These are phyloP conservation scores for Lochmaea capreae DNA, from an alignment of 2,888 invertebrate genomes.

Conservation along the genomic window DNA sequence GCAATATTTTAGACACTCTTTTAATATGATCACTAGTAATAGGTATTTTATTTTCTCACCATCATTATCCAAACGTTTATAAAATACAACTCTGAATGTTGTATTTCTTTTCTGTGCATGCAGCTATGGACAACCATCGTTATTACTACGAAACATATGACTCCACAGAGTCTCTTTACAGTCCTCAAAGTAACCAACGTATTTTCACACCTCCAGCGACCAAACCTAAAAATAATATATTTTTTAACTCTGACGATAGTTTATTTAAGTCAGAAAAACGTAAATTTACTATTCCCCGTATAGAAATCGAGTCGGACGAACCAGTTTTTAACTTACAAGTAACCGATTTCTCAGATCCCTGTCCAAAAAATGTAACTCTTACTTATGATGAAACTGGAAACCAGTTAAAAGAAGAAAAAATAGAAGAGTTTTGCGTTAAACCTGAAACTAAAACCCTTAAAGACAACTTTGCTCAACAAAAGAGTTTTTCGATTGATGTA, in stretches of 20 bases:
- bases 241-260: constrained; percentile 64
- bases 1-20: neutral
- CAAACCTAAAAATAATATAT: constrained; percentile 61
- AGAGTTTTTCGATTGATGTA: constrained; percentile 62
- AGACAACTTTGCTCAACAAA: constrained; percentile 58
- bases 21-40: neutral
- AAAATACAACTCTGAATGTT: constrained; percentile 29
- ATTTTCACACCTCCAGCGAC: constrained; percentile 62
- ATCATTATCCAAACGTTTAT: neutral
- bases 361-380: constrained; percentile 65
- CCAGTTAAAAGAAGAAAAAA: constrained; percentile 56
- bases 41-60: neutral
- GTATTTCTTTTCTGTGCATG: constrained; percentile 56
- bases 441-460: constrained; percentile 51
- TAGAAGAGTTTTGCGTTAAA: constrained; percentile 50
- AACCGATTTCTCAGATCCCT: constrained; percentile 64
- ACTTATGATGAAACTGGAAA: constrained; percentile 60
- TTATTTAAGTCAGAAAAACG: constrained; percentile 61
- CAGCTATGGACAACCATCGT: constrained; percentile 62
- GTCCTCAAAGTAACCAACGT: constrained; percentile 53
- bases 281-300: constrained; percentile 62
- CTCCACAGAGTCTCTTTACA: constrained; percentile 61
- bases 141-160: constrained; percentile 53
- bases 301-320: constrained; percentile 61
- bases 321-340: constrained; percentile 63